Base-by-base conservation (phyloP, 1,140 invertebrate genomes). In the Zaprionus camerounensis region DNA sequence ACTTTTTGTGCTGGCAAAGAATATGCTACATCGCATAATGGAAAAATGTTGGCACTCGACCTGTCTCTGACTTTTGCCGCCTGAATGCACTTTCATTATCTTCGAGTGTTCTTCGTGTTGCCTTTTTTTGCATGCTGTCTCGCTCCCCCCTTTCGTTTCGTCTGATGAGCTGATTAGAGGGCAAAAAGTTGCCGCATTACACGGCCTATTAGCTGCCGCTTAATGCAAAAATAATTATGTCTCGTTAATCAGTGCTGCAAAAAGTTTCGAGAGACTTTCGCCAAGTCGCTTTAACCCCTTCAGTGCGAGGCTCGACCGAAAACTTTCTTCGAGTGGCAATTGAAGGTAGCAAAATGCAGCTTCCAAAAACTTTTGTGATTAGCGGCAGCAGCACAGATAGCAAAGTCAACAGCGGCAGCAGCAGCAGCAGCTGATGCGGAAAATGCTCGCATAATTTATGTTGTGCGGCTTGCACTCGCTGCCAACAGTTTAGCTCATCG, bases 221-320 rank as follows among this genome's bases (percentile, higher is more conserved):
- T 87, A 87, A 87, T 87, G 84, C 84, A 78, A 87, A 87, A 88
- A 87, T 87, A 87, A 87, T 87, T 87, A 87, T 88, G 81, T 84
- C 81, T 88, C 75, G 73, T 88, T 87, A 87, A 87, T 87, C 84
- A 88, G 78, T 70, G 79, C 76, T 70, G 78, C 55, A 63, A 66
- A 79, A 79, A 79, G n/a, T 79, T 79, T 58, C 11, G 20, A 34
- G 36, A 57, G 74, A 80, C 68, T 80, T 80, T 76, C 22, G 84
- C 57, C 74, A 83, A 87, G 71, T 72, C 71, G 63, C 74, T 65
- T 78, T 83, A 78, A 87, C 67, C 84, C 59, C 65, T 71, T 34
- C 31, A 34, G 31, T 56, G 51, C 38, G 49, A 17, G 34, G 20
- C 41, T 44, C 36, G 12, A 17, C 24, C 44, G 26, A 66, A 65